A percentile compares a stretch with the other conserved stretches of the same genome.
phyloP scores from a whole-genome alignment of 2,113 vertebrate genomes.

The Shinisaurus crocodilurus region DNA sequence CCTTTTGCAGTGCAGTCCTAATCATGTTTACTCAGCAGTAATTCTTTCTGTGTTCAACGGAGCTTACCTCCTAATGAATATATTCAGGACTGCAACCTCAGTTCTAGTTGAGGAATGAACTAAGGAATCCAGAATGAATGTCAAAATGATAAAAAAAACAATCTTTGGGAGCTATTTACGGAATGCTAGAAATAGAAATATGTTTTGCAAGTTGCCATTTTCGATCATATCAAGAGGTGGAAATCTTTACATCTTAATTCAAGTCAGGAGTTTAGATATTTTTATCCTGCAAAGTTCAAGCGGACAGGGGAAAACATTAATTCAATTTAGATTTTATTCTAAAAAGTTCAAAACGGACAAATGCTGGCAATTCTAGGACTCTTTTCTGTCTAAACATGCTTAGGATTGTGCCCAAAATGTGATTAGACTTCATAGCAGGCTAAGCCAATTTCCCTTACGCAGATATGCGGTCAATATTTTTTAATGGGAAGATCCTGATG shows the following conservation, averaged over 20 bases:
- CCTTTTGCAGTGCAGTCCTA: background rate
- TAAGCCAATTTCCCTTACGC: no score
- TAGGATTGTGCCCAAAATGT: background rate
- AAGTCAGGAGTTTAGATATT: background rate
- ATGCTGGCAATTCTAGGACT: no score
- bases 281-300: conserved; percentile 15
- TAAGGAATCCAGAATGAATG: background rate
- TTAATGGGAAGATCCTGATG: background rate
- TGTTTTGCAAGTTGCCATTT: conserved; percentile 11
- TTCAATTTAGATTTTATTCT: conserved; percentile 1
- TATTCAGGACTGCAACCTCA: background rate
- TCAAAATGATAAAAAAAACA: background rate
- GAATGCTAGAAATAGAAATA: background rate
- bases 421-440: background rate
- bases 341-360: background rate
- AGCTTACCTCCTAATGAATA: background rate
- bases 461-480: background rate
- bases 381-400: no score
- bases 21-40: background rate
- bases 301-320: background rate
- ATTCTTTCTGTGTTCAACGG: background rate
- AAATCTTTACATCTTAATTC: background rate
- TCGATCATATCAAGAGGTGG: background rate
- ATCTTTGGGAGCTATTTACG: background rate
- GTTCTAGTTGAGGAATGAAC: conserved; percentile 2